Base-by-base conservation (phyloP, 2,113 vertebrate genomes). In the Deroptyus accipitrinus region DNA sequence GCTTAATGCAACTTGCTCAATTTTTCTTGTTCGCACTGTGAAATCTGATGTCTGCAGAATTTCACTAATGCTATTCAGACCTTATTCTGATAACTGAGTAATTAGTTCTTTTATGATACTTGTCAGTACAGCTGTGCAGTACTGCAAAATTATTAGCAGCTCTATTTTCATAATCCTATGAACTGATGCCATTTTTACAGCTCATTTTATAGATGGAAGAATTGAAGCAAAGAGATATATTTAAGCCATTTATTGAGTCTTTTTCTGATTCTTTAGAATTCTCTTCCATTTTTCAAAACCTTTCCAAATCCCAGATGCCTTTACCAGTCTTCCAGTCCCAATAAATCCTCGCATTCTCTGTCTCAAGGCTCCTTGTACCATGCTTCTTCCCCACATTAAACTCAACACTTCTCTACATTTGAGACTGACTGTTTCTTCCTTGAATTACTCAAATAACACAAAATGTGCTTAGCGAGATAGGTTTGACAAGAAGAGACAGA, bases 91-190 rank as follows among this genome's bases (percentile, higher is more conserved):
- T 76, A 94, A 48, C 31, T 30, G 55, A 94, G 39, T n/a, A 83
- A 95, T 93, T 83, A 83, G 74, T 30, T 81, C 76, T 74, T 82
- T 81, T 70, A 86, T 90, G 76, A 59, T 23, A 74, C 83, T 94
- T 77, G n/a, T 74, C 76, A 81, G 83, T 78, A 85, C 91, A 96
- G 91, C 95, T 94, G 91, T 63, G 76, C 9, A 7, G 33, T 51
- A 62, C 68, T 91, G 69, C 37, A 88, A 66, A 90, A 81, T 92
- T 88, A 91, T 91, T 78, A 94, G 76, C 61, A 77, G 35, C 23
- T 83, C 86, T 94, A 88, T 88, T 95, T 95, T 81, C 88, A 92
- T 35, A 52, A 83, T 37, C 46, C 35, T 86, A 69, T 37, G 49
- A 90, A 23, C 42, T 44, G 73, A 95, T 81, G 83, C 49, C 83